Conservation (phyloP, 2,797 vertebrate genomes). For the Etheostoma perlongum region DNA sequence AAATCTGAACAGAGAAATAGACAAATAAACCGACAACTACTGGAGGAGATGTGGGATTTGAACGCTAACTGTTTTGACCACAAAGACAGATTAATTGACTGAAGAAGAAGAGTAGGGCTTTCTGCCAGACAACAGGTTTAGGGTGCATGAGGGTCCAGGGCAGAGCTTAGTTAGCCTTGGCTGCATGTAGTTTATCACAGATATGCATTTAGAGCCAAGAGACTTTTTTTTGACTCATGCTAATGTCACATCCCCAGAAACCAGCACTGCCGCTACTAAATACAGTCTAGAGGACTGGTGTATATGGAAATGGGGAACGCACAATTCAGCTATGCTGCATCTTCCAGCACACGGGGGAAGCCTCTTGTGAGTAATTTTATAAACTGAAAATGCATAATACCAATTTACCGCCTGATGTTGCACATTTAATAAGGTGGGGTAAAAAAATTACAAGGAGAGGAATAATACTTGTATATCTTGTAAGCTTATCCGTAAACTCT, state of each 20-base stretch:
- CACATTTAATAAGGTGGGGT: background rate
- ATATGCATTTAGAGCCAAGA: conserved; percentile 37
- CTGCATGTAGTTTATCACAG: conserved; percentile 50
- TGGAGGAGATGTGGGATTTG: conserved; percentile 62
- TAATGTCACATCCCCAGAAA: conserved; percentile 43
- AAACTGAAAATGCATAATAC: conserved; percentile 11
- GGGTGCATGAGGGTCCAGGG: conserved; percentile 29
- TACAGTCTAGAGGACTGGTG: conserved; percentile 25
- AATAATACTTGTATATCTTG: background rate
- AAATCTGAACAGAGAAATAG: conserved; percentile 59
- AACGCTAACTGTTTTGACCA: conserved; percentile 45
- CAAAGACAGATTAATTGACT: conserved; percentile 26
- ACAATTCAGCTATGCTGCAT: conserved; percentile 27
- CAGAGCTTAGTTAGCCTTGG: conserved; percentile 28
- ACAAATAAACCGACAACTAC: conserved; percentile 55
- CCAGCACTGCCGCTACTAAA: conserved; percentile 22
- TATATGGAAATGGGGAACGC: background rate
- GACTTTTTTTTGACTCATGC: conserved; percentile 23
- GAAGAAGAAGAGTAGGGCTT: conserved; percentile 38
- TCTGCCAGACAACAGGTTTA: conserved; percentile 30
- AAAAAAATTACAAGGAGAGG: background rate
- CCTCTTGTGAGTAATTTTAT: background rate
- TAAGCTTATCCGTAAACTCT: background rate
- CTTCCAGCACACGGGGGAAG: conserved; percentile 31
- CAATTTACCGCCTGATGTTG: conserved; percentile 4